phyloP scores from a whole-genome alignment of 2,888 invertebrate genomes.

The Theretra japonica region DNA sequence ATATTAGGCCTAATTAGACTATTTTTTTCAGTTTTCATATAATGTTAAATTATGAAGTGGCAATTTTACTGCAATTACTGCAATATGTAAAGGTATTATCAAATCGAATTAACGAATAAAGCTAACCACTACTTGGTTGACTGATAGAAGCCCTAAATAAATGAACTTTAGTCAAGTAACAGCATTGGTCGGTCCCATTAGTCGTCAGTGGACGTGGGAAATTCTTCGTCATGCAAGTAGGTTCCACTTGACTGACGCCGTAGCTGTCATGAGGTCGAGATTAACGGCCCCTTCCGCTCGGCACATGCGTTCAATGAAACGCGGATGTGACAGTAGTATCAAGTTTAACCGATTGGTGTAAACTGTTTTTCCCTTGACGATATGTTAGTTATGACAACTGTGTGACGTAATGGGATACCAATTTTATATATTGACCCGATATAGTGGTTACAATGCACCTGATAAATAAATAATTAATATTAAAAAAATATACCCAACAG shows the following conservation, averaged over 20 bases:
- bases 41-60: too few species aligned
- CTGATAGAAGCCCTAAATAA: not conserved
- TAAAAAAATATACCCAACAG: too few species aligned
- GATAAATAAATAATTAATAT: too few species aligned
- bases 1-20: too few species aligned
- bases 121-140: not conserved
- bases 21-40: too few species aligned
- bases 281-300: constrained; percentile 1
- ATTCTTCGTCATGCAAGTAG: not conserved
- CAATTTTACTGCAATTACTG: too few species aligned
- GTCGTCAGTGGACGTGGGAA: not conserved
- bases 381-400: not conserved
- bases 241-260: not conserved
- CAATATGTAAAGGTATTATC: too few species aligned
- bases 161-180: not conserved
- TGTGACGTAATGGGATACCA: not conserved
- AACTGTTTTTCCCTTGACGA: not conserved
- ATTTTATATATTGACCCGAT: too few species aligned
- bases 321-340: constrained; percentile 3
- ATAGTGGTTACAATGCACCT: too few species aligned
- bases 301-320: constrained; percentile 3
- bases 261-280: constrained; percentile 1
- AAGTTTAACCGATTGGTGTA: not conserved
- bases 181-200: not conserved
- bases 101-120: not conserved